Conservation (phyloP, 2,113 vertebrate species). For the Anthoscopus minutus region DNA sequence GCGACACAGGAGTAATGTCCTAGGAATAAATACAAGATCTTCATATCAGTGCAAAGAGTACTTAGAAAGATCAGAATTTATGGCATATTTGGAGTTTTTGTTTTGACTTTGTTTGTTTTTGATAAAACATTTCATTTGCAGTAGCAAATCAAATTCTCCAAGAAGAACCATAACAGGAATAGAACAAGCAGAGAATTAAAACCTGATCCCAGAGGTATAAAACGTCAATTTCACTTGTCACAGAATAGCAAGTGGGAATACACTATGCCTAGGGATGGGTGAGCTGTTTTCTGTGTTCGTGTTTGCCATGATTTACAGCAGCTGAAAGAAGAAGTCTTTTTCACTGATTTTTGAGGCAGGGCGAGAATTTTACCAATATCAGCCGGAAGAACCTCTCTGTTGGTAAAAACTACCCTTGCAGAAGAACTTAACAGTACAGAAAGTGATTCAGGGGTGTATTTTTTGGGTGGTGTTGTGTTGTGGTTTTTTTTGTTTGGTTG, state of each 20-base stretch:
- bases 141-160: slow-evolving; percentile 15
- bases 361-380: not conserved
- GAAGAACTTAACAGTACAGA: not conserved
- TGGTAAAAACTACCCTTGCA: not conserved
- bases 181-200: slow-evolving; percentile 26
- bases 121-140: not conserved
- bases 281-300: not conserved
- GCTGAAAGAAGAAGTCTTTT: not conserved
- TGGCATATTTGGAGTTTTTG: not conserved
- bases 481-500: not conserved
- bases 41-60: not conserved
- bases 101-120: not conserved
- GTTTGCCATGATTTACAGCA: not conserved
- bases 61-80: not conserved
- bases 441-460: not conserved
- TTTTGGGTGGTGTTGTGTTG: too few relatives aligned
- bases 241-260: not conserved
- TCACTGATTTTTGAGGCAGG: not conserved
- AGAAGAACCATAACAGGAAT: not conserved
- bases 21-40: not conserved
- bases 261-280: not conserved
- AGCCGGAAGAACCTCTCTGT: not conserved
- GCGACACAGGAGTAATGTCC: not conserved
- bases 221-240: not conserved
- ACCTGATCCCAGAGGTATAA: not conserved